Conservation (phyloP, 64 coral and sea anemone genomes). For the Cladopsammia gracilis region DNA sequence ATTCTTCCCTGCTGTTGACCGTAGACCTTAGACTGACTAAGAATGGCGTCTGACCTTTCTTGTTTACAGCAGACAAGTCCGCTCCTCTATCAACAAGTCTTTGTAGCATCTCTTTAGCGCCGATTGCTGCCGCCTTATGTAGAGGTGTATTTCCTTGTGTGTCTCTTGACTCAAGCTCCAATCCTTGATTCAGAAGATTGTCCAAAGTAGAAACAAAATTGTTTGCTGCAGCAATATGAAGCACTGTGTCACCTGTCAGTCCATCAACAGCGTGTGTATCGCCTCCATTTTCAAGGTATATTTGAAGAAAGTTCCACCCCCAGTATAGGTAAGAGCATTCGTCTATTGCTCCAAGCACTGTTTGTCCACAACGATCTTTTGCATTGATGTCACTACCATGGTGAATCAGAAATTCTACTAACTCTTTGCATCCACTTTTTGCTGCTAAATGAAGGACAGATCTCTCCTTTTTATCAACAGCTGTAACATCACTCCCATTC, state of each 20-base stretch:
- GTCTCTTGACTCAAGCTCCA: not conserved
- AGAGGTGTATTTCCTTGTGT: slow-evolving; percentile 31
- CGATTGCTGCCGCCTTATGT: slow-evolving; percentile 20
- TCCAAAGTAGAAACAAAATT: not conserved
- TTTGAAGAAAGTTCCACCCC: not conserved
- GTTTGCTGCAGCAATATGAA: not conserved
- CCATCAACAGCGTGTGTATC: not conserved
- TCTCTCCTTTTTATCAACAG: not conserved
- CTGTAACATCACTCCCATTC: not conserved
- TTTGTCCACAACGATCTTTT: not conserved
- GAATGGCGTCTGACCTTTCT: slow-evolving; percentile 49
- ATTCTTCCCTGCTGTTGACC: not conserved
- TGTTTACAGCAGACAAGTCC: slow-evolving; percentile 40
- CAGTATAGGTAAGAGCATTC: not conserved
- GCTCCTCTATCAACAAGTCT: slow-evolving; percentile 67
- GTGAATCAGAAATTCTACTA: not conserved
- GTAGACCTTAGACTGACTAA: not conserved
- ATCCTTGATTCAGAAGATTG: not conserved
- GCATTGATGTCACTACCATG: slow-evolving; percentile 1
- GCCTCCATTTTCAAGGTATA: not conserved
- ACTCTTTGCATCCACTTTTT: not conserved
- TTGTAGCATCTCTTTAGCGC: slow-evolving; percentile 6
- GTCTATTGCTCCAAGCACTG: not conserved
- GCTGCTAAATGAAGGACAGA: not conserved
- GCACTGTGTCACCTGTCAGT: not conserved